Base-by-base conservation (phyloP, 2,797 vertebrate species). In the Girardinus metallicus region DNA sequence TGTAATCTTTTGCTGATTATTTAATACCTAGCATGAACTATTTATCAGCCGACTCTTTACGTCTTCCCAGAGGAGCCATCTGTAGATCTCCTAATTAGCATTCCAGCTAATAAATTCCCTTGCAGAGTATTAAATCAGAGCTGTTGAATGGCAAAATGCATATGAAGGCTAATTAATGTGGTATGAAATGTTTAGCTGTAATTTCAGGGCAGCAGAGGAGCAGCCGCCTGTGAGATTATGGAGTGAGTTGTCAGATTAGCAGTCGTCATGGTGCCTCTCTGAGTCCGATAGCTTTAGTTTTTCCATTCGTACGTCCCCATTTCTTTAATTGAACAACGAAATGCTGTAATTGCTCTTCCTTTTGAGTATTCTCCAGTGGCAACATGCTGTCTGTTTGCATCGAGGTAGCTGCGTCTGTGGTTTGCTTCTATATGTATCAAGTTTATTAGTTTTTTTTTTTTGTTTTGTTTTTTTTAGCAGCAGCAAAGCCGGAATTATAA, bases 141-240 rank as follows among this genome's bases (percentile, higher is more conserved):
- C 36, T 47, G 29, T 76, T 60, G 74, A 80, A 78, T 81, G 75
- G n/a, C 75, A 72, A 77, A 57, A 82, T 26, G 15, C 75, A 76
- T 87, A 62, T 55, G 53, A 79, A 94, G 93, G 89, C 89, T 91
- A 78, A 87, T 94, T 95, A 93, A 87, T 86, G 91, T 83, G 82
- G 87, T 91, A 90, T 91, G 44, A 94, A 88, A 88, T 87, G 81
- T 85, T 93, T 89, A 89, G 87, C 90, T 77, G 78, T 87, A 90
- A 83, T 4, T 15, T 84, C 85, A 84, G 64, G 64, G 36, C 64
- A 39, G 83, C 16, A 34, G 81, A 79, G 75, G 66, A 89, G 78
- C 75, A 78, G 83, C 75, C 71, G 64, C 76, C 44, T 34, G 26
- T 0, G 16, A 88, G 90, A 89, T 93, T 91, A 92, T 71, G 84